Percentiles rank a stretch among this genome's conserved stretches.
These are phyloP conservation scores for Trichogramma dendrolimi DNA, from an alignment of 2,888 invertebrate species.

Conservation along the genomic window DNA sequence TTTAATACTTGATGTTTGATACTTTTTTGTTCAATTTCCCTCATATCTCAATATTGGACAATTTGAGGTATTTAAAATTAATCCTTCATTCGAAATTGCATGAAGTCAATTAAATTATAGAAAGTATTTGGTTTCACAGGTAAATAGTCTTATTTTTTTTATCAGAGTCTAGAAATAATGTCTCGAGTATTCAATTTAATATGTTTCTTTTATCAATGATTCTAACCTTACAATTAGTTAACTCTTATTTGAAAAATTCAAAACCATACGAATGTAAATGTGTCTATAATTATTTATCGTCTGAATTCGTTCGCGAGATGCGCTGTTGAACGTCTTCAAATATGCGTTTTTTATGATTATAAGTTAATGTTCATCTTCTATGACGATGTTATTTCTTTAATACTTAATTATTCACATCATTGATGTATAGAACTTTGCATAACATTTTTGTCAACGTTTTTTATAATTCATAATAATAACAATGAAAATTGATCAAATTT, in stretches of 20 bases:
- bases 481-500: not conserved
- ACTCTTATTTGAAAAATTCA: not conserved
- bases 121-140: constrained; percentile 19
- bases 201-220: constrained; percentile 23
- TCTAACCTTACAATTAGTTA: not conserved
- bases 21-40: not conserved
- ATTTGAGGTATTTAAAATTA: not conserved
- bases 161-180: constrained; percentile 18
- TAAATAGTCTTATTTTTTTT: constrained; percentile 20
- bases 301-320: constrained; percentile 24
- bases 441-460: not conserved
- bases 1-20: not conserved
- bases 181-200: constrained; percentile 20
- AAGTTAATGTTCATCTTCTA: constrained; percentile 29
- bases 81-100: constrained; percentile 6
- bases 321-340: constrained; percentile 29
- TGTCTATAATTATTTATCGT: constrained; percentile 6
- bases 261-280: not conserved
- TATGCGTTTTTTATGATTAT: constrained; percentile 23
- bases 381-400: constrained; percentile 25
- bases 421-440: constrained; percentile 8
- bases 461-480: constrained; percentile 8
- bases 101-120: not conserved
- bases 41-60: not conserved
- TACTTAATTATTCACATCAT: constrained; percentile 16